These are phyloP conservation scores for Drosophila lini DNA, from an alignment of 1,140 invertebrate genomes.

Conservation along the genomic window DNA sequence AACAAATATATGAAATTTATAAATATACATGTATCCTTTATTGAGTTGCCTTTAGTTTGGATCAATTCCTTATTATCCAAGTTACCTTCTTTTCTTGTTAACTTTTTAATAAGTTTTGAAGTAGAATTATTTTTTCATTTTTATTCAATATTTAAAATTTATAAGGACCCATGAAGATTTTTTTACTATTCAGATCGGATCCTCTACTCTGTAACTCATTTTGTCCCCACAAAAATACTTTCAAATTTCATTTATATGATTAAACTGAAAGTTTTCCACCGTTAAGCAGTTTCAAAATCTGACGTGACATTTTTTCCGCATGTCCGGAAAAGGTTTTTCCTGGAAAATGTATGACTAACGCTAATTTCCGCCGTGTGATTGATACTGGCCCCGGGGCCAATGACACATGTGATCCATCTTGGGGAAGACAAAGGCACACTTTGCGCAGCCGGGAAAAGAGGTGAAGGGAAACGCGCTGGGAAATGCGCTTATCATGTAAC, in stretches of 20 bases:
- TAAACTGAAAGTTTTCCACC: background rate
- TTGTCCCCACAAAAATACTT: background rate
- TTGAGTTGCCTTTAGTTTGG: too few relatives aligned
- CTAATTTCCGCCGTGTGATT: slow-evolving; percentile 71
- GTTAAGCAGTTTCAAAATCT: slow-evolving; percentile 1
- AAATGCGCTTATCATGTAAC: slow-evolving; percentile 47
- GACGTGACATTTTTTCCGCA: slow-evolving; percentile 37
- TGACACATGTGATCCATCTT: slow-evolving; percentile 71
- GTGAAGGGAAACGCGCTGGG: slow-evolving; percentile 21
- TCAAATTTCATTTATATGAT: slow-evolving; percentile 4
- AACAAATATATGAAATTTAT: too few relatives aligned
- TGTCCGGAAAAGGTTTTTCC: slow-evolving; percentile 8
- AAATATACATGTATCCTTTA: too few relatives aligned
- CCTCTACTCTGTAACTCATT: too few relatives aligned
- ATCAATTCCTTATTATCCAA: too few relatives aligned
- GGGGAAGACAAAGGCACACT: slow-evolving; percentile 13
- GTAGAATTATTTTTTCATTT: too few relatives aligned
- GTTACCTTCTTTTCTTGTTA: too few relatives aligned
- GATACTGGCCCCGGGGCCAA: slow-evolving; percentile 44
- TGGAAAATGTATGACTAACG: slow-evolving; percentile 54
- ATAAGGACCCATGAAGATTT: background rate
- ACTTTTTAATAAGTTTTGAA: too few relatives aligned
- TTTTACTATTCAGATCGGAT: background rate
- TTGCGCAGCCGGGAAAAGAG: slow-evolving; percentile 9
- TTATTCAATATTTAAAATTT: background rate